Base-by-base conservation (phyloP, 1,140 invertebrate species). In the Campoletis sonorensis region DNA sequence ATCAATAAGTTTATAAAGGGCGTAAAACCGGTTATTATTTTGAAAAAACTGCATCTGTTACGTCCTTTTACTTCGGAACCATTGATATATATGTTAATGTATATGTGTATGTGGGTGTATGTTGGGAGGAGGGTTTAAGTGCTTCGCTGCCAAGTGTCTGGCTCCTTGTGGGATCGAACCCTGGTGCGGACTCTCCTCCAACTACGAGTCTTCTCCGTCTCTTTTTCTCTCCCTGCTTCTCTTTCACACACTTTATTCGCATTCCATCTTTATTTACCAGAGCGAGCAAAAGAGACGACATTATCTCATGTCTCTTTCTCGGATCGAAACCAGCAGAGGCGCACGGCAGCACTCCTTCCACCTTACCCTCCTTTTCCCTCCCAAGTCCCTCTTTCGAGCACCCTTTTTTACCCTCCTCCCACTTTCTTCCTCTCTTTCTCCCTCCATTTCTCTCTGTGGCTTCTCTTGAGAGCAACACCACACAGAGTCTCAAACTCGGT, bases 101-200 rank as follows among this genome's bases (percentile, higher is more conserved):
- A 21, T n/a, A 30, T 70, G 27, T 70, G 18, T 58, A 54, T 61
- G 81, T 80, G 76, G 5, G 79, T 27, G 78, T 40, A 45, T 71
- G 80, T 77, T 83, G 86, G 84, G 61, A 73, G 86, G 87, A 85
- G 87, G 86, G 88, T 86, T 90, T 89, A 90, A 90, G 89, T 89
- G 89, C 89, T 89, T 64, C 75, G 75, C 75, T 77, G 88, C 87
- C 87, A 87, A 89, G 88, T 89, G 89, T 89, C 89, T 89, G 86
- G 85, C 88, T 88, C 85, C 88, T 90, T 89, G 86, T 87, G 87
- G 87, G 88, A 90, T 90, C 89, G 88, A 88, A 86, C 82, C 84
- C 85, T 85, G 86, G 75, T 64, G 75, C 54, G 27, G 75, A 61
- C 75, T 61, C 75, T 58, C 75, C 51, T 27, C 27, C 11, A 58